Evolutionary conservation across 1,140 invertebrate species (phyloP), one percentile per base, ranked within the genome.

Genomic region (Anastrepha obliqua): DNA sequence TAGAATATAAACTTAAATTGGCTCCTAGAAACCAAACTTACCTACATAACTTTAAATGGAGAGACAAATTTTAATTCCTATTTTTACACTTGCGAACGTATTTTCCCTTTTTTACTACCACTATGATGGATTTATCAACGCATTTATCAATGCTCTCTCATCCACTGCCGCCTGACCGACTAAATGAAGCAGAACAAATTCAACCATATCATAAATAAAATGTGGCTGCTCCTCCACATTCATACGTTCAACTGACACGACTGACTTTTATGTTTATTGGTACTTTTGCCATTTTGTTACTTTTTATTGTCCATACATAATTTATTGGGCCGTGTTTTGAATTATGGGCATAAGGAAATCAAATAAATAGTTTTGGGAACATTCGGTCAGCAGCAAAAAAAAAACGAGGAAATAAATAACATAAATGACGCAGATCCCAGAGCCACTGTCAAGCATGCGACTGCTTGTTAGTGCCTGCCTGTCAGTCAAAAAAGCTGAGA

Each of bases 281-380:
- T 67, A 4, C 9, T 20, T 67, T 67, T 67, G 65, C 20, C 29
- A 20, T 67, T 67, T 67, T 39, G 29, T 67, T 42, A 67, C 29
- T 67, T 42, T 67, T 67, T 67, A 39, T 42, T 67, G 39, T 11
- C 65, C 13, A 42, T 67, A 20, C 29, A 67, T 67, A 67, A 67
- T 67, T 67, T 67, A 67, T 67, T 67, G 65, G 39, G 65, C 8
- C 65, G 39, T 67, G 39, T 67, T 67, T 67, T 67, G 65, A 67
- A 67, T 67, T 39, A 67, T 67, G 29, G 20, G 2, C 65, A 67
- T 15, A 67, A 67, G 39, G 29, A 67, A 39, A 67, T 67, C 29
- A 67, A 67, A 67, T 67, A 67, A 67, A 67, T 67, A 9, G 65
- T 67, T 11, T 13, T 20, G 29, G 65, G 11, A 29, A 20, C 65